Base-by-base conservation (phyloP, 2,797 vertebrate species). In the Trachurus trachurus region DNA sequence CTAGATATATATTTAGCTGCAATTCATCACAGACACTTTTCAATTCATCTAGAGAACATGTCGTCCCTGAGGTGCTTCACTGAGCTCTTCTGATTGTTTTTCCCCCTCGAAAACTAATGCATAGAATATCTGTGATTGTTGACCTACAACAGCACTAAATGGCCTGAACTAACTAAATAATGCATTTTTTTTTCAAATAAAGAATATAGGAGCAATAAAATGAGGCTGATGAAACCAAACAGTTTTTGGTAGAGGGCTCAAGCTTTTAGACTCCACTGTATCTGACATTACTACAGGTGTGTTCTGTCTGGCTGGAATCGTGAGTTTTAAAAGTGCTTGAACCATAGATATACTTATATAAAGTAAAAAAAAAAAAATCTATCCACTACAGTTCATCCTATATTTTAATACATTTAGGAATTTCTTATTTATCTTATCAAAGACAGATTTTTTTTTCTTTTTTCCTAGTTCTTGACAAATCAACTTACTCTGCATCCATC, bases 61-160 rank as follows among this genome's bases (percentile, higher is more conserved):
- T 60, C 54, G 31, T 85, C 70, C 84, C 81, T 86, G 81, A 86
- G 69, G 19, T 81, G 31, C 44, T 69, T 75, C 26, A 22, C 16
- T 42, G 11, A 75, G 26, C 65, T 66, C 60, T 42, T 58, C 22
- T 68, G 3, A 34, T n/a, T 31, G 1, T 50, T 17, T 6, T 5
- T 65, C 45, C 42, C 42, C 42, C 4, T 4, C 1, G 11, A 40
- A 70, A 54, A 19, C 37, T 26, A 29, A 63, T 78, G 53, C 75
- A 80, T 81, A 47, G 57, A 50, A 17, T 21, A 54, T 45, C 10
- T 42, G 47, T 7, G 37, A 42, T n/a, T 50, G 67, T 67, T 47
- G 34, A 39, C 58, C 9, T 2, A 42, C 26, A 45, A 45, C 6
- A 29, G 26, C 5, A 39, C 2, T 44, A 61, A 47, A 49, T 7